Evolutionary conservation across 2,888 invertebrate species (phyloP), one percentile per base, ranked within the genome.

Genomic region (Keiferia lycopersicella): DNA sequence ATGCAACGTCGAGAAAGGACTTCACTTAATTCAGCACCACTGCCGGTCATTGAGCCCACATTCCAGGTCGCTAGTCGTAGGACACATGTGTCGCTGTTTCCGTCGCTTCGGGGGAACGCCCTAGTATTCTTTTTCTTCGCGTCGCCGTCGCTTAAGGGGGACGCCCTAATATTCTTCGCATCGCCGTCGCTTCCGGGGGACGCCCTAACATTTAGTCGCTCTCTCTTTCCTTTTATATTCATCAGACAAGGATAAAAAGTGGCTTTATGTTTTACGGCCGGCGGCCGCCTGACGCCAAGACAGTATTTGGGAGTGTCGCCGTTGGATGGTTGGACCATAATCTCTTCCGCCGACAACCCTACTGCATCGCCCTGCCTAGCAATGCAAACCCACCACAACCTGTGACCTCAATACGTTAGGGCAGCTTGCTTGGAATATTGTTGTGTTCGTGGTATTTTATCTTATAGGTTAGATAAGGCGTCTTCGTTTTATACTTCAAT

Each of bases 11-110:
- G 57, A 10, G 61, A 0, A 41, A 68, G 53, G 2, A 60, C 51
- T 20, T 62, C 53, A 11, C 60, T 62, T 4, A 66, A 53, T 50
- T 66, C 64, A 14, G 56, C 48, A 41, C 64, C 62, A 8, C 66
- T 48, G 48, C 64, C 64, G 0, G 64, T 66, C 64, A 66, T 62
- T 11, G 62, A 58, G 22, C 66, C 64, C 51, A 66, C 50, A 18
- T 64, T 66, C 64, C 64, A 66, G 30, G 59, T 66, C 18, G 61
- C 50, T 39, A 58, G 16, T 11, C 2, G 10, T 38, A 38, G 34
- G 3, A 2, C 4, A 14, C 4, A 39, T 57, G 30, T 11, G 6
- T 16, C 16, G 4, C 26, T n/a, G 57, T 12, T 30, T 26, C 34
- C 57, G 30, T 57, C 57, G 57, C 57, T 57, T 57, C 30, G 57